phyloP scores from a whole-genome alignment of 2,888 invertebrate genomes.

The Muschampia plurimacula region DNA sequence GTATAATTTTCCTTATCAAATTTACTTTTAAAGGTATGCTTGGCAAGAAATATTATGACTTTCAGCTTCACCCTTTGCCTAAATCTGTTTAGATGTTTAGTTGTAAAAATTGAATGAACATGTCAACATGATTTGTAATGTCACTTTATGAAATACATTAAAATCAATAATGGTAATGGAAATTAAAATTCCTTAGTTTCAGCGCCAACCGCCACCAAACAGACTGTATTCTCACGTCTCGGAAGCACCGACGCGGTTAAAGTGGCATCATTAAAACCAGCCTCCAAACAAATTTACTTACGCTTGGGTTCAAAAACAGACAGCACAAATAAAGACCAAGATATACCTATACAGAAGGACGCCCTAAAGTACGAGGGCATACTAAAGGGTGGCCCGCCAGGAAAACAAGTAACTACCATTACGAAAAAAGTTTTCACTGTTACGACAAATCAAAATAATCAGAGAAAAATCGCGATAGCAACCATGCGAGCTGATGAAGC shows the following conservation, averaged over 20 bases:
- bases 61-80: too few relatives aligned
- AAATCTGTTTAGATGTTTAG: too few relatives aligned
- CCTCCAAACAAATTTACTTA: slow-evolving; percentile 69
- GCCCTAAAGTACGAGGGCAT: slow-evolving; percentile 81
- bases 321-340: slow-evolving; percentile 35
- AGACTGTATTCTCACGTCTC: slow-evolving; percentile 76
- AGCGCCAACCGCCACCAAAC: slow-evolving; percentile 48
- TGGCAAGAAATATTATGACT: too few relatives aligned
- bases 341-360: slow-evolving; percentile 66
- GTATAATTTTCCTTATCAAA: not conserved
- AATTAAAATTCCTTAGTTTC: slow-evolving; percentile 13
- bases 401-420: slow-evolving; percentile 66
- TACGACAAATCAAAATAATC: slow-evolving; percentile 63
- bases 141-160: not conserved
- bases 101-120: too few relatives aligned
- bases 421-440: slow-evolving; percentile 69
- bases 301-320: slow-evolving; percentile 68
- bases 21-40: not conserved
- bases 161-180: not conserved
- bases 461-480: slow-evolving; percentile 67
- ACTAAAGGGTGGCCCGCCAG: slow-evolving; percentile 59
- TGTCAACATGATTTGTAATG: not conserved
- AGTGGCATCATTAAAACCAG: slow-evolving; percentile 48
- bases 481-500: slow-evolving; percentile 80
- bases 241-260: slow-evolving; percentile 62